Conservation (phyloP, 1,140 invertebrate species). For the Conopomorpha cramerella region DNA sequence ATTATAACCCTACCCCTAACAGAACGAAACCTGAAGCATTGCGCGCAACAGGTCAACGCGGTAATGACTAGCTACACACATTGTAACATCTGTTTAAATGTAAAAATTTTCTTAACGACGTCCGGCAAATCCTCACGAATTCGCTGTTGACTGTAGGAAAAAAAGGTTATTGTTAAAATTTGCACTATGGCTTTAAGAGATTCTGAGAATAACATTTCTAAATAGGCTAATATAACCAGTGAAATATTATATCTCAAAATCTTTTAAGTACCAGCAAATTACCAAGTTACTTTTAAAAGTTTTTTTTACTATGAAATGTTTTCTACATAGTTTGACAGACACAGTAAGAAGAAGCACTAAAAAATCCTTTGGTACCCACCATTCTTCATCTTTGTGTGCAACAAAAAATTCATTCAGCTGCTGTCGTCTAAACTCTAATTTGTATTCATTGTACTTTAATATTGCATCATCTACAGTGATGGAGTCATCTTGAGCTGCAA, state of each 20-base stretch:
- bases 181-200: slow-evolving; percentile 40
- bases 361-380: slow-evolving; percentile 87
- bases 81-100: slow-evolving; percentile 45
- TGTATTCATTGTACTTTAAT: slow-evolving; percentile 98
- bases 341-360: neutral
- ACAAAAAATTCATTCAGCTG: slow-evolving; percentile 99
- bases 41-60: slow-evolving; percentile 60
- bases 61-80: slow-evolving; percentile 53
- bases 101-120: slow-evolving; percentile 45
- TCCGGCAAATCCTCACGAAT: slow-evolving; percentile 47
- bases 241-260: slow-evolving; percentile 34
- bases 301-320: no score
- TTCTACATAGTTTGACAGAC: neutral
- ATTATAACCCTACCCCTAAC: slow-evolving; percentile 54
- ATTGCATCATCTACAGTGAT: slow-evolving; percentile 97
- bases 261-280: slow-evolving; percentile 46
- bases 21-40: slow-evolving; percentile 60
- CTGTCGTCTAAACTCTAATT: slow-evolving; percentile 93
- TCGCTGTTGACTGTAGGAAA: slow-evolving; percentile 62
- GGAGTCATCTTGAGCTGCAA: slow-evolving; percentile 94
- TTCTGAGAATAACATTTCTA: slow-evolving; percentile 29
- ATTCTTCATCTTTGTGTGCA: slow-evolving; percentile 98
- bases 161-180: slow-evolving; percentile 53
- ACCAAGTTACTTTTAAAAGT: no score
- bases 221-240: neutral